A percentile compares a stretch with the other conserved stretches of the same genome.
Evolutionary conservation across 2,888 invertebrate species (phyloP).

Genomic region (Acleris sparsana): DNA sequence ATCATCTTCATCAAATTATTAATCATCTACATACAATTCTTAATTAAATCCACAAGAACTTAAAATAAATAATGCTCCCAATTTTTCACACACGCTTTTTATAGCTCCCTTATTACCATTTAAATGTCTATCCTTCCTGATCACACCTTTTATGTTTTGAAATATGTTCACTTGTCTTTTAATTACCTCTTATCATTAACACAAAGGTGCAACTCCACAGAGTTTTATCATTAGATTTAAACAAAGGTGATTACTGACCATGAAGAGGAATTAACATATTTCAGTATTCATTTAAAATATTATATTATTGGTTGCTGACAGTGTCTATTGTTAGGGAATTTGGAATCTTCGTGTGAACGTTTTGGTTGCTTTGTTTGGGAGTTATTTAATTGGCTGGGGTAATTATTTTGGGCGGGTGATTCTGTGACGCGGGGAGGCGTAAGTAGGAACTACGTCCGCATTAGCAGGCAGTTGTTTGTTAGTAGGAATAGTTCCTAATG

Average conservation of each 20-base stretch:
- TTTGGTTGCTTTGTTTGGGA: slow-evolving; percentile 15
- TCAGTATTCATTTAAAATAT: slow-evolving; percentile 39
- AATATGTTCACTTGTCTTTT: slow-evolving; percentile 37
- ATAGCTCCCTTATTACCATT: slow-evolving; percentile 27
- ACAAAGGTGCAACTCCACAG: slow-evolving; percentile 37
- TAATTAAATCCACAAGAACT: slow-evolving; percentile 18
- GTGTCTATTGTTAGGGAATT: slow-evolving; percentile 29
- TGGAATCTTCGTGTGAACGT: slow-evolving; percentile 32
- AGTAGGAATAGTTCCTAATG: neutral
- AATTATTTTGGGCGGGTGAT: slow-evolving; percentile 33
- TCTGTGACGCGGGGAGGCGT: slow-evolving; percentile 14
- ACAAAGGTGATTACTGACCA: slow-evolving; percentile 39
- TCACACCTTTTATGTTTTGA: slow-evolving; percentile 32
- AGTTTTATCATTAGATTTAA: slow-evolving; percentile 42
- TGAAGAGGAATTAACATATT: slow-evolving; percentile 43
- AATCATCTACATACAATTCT: slow-evolving; percentile 1
- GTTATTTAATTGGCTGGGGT: slow-evolving; percentile 31
- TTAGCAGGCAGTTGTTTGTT: neutral
- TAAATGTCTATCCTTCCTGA: slow-evolving; percentile 29
- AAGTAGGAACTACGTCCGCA: neutral
- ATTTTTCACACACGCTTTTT: slow-evolving; percentile 31
- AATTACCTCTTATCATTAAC: slow-evolving; percentile 40
- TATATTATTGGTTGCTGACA: slow-evolving; percentile 36
- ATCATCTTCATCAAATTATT: slow-evolving; percentile 6
- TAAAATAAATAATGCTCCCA: slow-evolving; percentile 21